Evolutionary conservation across 1,140 invertebrate genomes (phyloP), one percentile per base, ranked within the genome.

Genomic region (Plectrocnemia conspersa): DNA sequence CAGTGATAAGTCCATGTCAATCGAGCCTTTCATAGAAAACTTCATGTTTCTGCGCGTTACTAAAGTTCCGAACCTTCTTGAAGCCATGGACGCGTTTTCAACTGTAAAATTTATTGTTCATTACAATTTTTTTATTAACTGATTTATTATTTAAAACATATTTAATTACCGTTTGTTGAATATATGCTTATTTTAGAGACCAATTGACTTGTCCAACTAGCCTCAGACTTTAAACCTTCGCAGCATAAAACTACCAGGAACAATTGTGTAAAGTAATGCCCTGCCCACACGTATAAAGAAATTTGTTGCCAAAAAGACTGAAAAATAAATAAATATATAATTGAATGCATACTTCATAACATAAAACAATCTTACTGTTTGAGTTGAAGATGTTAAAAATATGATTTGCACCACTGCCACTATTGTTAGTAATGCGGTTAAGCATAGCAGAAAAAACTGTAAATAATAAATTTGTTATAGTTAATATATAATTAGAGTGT

Each of bases 1-100:
- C 16, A 47, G 2, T 19, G 27, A 19, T 15, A 47, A 4, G 35
- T 47, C 45, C 27, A 47, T 47, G 11, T 21, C 18, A 1, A 47
- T 19, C 9, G 21, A 47, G 22, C 35, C 35, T 19, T 47, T 1
- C 7, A 47, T 32, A 7, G 11, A 6, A 10, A 32, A 33, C 7
- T 35, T 33, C 25, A 47, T 33, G 22, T 47, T 47, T 16, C 25
- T 10, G 2, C 9, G 18, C 10, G 1, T 33, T n/a, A 16, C 18
- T 2, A 47, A 2, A 10, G 3, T 47, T 15, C 32, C 18, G 11
- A 47, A 33, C 22, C 11, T 33, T 47, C n/a, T n/a, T n/a, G n/a
- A n/a, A n/a, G n/a, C n/a, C n/a, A n/a, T n/a, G n/a, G 15, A 7
- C 27, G 35, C 11, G 21, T 3, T 18, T 19, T 19, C 7, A n/a